These are phyloP conservation scores for Melanotaenia maccullochi DNA, from an alignment of 2,797 vertebrate species.

Conservation along the genomic window DNA sequence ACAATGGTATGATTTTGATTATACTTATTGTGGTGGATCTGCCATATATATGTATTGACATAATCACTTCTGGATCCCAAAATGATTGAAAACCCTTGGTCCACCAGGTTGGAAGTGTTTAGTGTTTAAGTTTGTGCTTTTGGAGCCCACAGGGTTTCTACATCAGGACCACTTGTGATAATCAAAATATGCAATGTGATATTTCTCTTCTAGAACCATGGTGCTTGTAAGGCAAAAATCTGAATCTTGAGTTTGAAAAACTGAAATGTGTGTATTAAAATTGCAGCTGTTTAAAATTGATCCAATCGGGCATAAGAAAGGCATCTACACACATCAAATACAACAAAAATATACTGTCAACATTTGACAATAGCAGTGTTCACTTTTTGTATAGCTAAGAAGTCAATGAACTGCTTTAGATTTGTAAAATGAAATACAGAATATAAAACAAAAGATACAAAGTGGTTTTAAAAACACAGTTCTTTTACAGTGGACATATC, in stretches of 20 bases:
- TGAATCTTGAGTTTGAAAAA: conserved; percentile 59
- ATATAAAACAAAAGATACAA: conserved; percentile 64
- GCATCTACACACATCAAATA: conserved; percentile 65
- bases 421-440: conserved; percentile 62
- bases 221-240: conserved; percentile 76
- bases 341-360: conserved; percentile 63
- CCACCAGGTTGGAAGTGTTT: conserved; percentile 80
- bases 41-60: conserved; percentile 49
- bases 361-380: conserved; percentile 49
- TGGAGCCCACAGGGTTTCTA: conserved; percentile 76
- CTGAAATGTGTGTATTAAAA: conserved; percentile 69
- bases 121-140: conserved; percentile 80
- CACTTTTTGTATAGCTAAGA: conserved; percentile 50
- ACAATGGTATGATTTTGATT: conserved; percentile 10
- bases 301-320: conserved; percentile 70
- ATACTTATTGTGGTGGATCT: conserved; percentile 36
- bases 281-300: conserved; percentile 59
- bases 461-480: conserved; percentile 81
- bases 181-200: conserved; percentile 57
- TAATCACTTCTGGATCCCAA: conserved; percentile 59
- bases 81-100: conserved; percentile 74
- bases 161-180: conserved; percentile 57
- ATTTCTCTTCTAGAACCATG: conserved; percentile 69
- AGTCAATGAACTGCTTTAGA: conserved; percentile 47
- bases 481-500: conserved; percentile 76